Percentiles rank a stretch among this genome's conserved stretches.
Conservation (phyloP, 2,888 invertebrate species). For the Patella ulyssiponensis region DNA sequence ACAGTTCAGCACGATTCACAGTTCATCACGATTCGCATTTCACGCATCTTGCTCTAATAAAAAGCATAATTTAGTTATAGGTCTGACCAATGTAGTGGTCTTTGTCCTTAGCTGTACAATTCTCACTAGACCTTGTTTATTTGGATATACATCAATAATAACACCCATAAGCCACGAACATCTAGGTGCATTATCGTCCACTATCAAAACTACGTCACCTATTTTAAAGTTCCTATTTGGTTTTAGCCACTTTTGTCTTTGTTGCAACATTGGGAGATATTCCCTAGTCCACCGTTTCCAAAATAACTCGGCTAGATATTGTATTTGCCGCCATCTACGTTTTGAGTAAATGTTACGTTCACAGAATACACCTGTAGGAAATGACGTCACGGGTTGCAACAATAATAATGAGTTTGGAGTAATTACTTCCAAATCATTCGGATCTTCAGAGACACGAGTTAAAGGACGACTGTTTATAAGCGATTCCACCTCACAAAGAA, state of each 20-base stretch:
- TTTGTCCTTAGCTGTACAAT: constrained; percentile 13
- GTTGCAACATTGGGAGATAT: constrained; percentile 25
- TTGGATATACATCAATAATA: constrained; percentile 15
- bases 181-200: constrained; percentile 17
- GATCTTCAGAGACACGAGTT: constrained; percentile 28
- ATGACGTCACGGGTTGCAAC: constrained; percentile 5
- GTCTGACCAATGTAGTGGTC: constrained; percentile 13
- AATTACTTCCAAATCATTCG: constrained; percentile 29
- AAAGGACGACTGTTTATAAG: constrained; percentile 40
- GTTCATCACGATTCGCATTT: background rate
- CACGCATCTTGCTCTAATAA: background rate
- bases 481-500: constrained; percentile 37
- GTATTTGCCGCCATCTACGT: constrained; percentile 24
- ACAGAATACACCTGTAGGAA: constrained; percentile 19
- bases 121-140: constrained; percentile 21
- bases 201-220: constrained; percentile 23
- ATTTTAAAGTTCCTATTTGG: background rate
- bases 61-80: background rate
- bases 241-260: constrained; percentile 23
- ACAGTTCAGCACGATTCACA: background rate
- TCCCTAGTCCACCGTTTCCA: constrained; percentile 23
- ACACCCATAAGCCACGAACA: constrained; percentile 21
- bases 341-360: constrained; percentile 18
- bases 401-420: constrained; percentile 36
- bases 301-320: constrained; percentile 15